Evolutionary conservation across 2,888 invertebrate species (phyloP), one percentile per base, ranked within the genome.

Genomic region (Metallyticus violacea): DNA sequence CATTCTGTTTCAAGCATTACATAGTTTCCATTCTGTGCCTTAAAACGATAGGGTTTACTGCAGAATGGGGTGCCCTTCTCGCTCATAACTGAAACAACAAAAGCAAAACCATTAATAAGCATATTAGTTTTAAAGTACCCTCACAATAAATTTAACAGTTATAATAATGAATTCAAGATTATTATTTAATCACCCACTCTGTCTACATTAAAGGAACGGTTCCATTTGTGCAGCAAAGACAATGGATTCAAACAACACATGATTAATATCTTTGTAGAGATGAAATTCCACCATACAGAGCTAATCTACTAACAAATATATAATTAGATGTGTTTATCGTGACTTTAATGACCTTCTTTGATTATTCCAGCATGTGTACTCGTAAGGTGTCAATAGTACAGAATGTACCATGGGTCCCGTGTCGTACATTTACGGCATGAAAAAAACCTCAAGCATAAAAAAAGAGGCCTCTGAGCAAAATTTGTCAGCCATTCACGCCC

Each of bases 1-100:
- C 98, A 99, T 91, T 98, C 97, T 0, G 98, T 97, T 91, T 97
- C 97, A 79, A 98, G 92, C 88, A 95, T 94, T n/a, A 97, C 93
- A 90, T 95, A 97, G 89, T 95, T 94, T 0, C 97, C 97, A 91
- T 98, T 98, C 90, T 97, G 96, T 9, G 96, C 94, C 85, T 95
- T 93, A 92, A 98, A 96, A 88, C 98, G 94, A 91, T 94, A 95
- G 0, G 97, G 96, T 90, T 96, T 96, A 89, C 96, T 96, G 88
- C 95, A 94, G 89, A 95, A 94, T 7, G 95, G 94, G 77, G 94
- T 93, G 83, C 95, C 95, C 89, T 94, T 94, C 80, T 96, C 95
- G 90, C 95, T 95, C 90, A 95, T 95, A 90, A 97, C 96, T 94
- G 89, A 79, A 90, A 89, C 29, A 86, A n/a, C n/a, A n/a, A n/a